Conservation (phyloP, 2,797 vertebrate genomes). For the Chaetodon trifasciatus region DNA sequence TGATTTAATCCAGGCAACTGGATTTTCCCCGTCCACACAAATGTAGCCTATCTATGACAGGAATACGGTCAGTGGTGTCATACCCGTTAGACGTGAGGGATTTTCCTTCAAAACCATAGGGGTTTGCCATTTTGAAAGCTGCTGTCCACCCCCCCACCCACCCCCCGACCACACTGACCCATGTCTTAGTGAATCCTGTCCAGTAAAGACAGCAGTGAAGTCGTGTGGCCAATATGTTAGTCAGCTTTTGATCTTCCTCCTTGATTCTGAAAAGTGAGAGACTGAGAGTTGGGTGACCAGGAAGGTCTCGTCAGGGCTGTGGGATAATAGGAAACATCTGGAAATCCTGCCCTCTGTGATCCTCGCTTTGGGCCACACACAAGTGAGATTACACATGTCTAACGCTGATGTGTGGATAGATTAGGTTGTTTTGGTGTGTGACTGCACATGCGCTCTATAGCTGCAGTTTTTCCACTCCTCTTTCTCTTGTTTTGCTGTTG, state of each 20-base stretch:
- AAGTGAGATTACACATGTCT: conserved; percentile 40
- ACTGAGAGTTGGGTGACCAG: conserved; percentile 62
- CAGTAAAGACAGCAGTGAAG: conserved; percentile 46
- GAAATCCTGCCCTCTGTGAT: conserved; percentile 63
- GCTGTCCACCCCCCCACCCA: too few relatives aligned
- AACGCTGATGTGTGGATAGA: conserved; percentile 4
- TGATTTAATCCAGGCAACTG: conserved; percentile 51
- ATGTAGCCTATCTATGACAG: conserved; percentile 43
- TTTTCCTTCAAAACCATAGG: conserved; percentile 65
- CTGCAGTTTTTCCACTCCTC: neutral
- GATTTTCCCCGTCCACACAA: conserved; percentile 67
- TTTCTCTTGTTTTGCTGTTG: conserved; percentile 37
- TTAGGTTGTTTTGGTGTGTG: conserved; percentile 2
- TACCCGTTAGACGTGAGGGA: conserved; percentile 38
- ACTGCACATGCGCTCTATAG: neutral
- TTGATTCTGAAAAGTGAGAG: conserved; percentile 43
- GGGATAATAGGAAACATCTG: conserved; percentile 84
- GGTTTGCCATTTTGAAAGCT: conserved; percentile 28
- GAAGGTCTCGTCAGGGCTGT: conserved; percentile 60
- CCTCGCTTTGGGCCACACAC: conserved; percentile 73
- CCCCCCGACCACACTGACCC: conserved; percentile 43
- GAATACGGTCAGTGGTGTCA: conserved; percentile 47
- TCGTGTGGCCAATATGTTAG: conserved; percentile 33
- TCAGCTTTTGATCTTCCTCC: conserved; percentile 45
- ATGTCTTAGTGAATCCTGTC: conserved; percentile 30